Percentiles rank a stretch among this genome's conserved stretches.
phyloP scores from a whole-genome alignment of 2,113 vertebrate species.

The Heterochromis multidens region DNA sequence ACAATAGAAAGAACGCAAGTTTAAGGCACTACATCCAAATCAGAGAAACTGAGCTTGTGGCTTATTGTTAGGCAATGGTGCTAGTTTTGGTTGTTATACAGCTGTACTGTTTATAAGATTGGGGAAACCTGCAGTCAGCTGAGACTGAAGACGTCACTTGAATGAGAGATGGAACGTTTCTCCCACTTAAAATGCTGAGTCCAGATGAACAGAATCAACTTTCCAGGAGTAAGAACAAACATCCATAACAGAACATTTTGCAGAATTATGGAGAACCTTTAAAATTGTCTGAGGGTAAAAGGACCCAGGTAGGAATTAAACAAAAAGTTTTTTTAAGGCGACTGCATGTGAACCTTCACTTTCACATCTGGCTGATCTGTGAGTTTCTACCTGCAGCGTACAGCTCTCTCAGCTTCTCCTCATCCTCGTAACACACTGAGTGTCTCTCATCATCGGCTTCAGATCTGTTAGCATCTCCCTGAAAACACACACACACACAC shows the following conservation, averaged over 20 bases:
- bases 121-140: neutral
- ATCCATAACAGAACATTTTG: neutral
- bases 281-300: neutral
- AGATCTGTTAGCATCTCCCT: slow-evolving; percentile 94
- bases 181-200: neutral
- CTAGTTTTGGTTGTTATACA: neutral
- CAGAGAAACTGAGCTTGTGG: neutral
- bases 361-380: neutral
- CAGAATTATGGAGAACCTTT: neutral
- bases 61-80: neutral
- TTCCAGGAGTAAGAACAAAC: neutral
- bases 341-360: neutral
- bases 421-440: slow-evolving; percentile 84
- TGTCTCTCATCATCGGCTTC: slow-evolving; percentile 88
- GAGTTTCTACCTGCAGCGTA: slow-evolving; percentile 76
- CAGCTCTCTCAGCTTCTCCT: slow-evolving; percentile 86
- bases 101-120: neutral
- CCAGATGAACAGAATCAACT: neutral
- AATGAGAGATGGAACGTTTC: neutral
- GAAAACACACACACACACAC: slow-evolving; percentile 7
- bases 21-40: neutral
- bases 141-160: neutral
- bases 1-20: neutral
- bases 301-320: neutral
- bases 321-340: neutral